Evolutionary conservation across 1,140 invertebrate genomes (phyloP).

Genomic region (Lepidurus packardi): DNA sequence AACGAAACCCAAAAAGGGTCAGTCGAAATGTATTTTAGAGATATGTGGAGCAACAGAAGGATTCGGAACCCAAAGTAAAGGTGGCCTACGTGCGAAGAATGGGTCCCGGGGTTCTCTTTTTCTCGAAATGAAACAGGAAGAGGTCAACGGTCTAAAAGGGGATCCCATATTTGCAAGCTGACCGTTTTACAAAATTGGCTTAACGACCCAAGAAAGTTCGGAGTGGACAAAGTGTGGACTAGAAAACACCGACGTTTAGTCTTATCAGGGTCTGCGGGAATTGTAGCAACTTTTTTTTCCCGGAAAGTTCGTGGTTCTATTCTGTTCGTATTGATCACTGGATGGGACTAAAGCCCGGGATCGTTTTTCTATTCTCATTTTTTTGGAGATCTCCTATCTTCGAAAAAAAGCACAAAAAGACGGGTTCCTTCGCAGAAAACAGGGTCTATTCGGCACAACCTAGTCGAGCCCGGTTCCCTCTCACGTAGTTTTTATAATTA

Average conservation of each 20-base stretch:
- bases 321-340: too few relatives aligned
- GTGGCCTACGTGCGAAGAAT: constrained; percentile 17
- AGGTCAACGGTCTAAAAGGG: constrained; percentile 9
- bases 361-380: too few relatives aligned
- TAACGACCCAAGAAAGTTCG: neutral
- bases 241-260: neutral
- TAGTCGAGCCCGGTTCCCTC: too few relatives aligned
- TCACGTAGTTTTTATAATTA: too few relatives aligned
- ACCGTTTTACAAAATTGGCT: constrained; percentile 12
- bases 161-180: constrained; percentile 13
- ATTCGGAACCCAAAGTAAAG: neutral
- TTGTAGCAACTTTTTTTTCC: neutral
- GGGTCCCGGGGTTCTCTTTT: neutral
- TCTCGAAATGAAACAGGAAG: constrained; percentile 4
- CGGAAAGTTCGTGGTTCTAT: neutral
- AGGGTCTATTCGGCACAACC: too few relatives aligned
- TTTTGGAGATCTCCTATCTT: too few relatives aligned
- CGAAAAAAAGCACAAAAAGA: too few relatives aligned
- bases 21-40: constrained; percentile 11
- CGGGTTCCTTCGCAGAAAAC: too few relatives aligned
- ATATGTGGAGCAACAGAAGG: neutral
- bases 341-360: too few relatives aligned
- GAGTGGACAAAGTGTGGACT: neutral
- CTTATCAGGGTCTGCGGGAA: neutral
- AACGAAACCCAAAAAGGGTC: constrained; percentile 47